phyloP scores from a whole-genome alignment of 2,797 vertebrate species.

The Spondyliosoma cantharus region DNA sequence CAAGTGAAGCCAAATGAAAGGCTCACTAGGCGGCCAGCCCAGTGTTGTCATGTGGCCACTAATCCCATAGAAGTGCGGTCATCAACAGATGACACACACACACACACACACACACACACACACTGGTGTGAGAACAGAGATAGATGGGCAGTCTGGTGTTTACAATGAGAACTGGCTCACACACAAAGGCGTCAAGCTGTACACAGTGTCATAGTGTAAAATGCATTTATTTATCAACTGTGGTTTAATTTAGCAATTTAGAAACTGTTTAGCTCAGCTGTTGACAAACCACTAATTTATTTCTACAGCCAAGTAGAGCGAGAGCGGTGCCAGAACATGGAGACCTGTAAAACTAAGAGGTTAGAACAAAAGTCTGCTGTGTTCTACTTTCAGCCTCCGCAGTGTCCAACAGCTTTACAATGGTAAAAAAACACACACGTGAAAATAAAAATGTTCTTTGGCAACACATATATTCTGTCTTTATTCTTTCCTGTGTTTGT shows the following conservation, averaged over 20 bases:
- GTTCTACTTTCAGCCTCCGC: neutral
- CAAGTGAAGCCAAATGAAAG: constrained; percentile 74
- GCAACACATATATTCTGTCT: no score
- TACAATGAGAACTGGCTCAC: constrained; percentile 47
- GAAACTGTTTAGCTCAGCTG: constrained; percentile 16
- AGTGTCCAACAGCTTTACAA: neutral
- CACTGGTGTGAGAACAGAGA: constrained; percentile 32
- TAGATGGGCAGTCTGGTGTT: constrained; percentile 48
- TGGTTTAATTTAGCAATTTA: constrained; percentile 33
- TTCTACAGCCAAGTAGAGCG: neutral
- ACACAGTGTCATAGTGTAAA: neutral
- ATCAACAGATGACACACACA: constrained; percentile 63
- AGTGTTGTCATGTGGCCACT: constrained; percentile 78
- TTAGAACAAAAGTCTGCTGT: neutral
- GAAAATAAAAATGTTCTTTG: neutral
- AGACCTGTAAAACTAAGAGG: neutral
- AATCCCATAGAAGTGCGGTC: constrained; percentile 74
- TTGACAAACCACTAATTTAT: neutral
- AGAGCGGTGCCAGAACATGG: neutral
- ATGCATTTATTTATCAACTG: constrained; percentile 32
- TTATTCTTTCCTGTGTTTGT: no score
- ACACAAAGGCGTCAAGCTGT: constrained; percentile 33
- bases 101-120: constrained; percentile 35
- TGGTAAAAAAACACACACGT: neutral
- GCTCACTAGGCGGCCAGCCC: constrained; percentile 70